phyloP scores from a whole-genome alignment of 2,113 vertebrate genomes.

The Hippoglossus stenolepis region DNA sequence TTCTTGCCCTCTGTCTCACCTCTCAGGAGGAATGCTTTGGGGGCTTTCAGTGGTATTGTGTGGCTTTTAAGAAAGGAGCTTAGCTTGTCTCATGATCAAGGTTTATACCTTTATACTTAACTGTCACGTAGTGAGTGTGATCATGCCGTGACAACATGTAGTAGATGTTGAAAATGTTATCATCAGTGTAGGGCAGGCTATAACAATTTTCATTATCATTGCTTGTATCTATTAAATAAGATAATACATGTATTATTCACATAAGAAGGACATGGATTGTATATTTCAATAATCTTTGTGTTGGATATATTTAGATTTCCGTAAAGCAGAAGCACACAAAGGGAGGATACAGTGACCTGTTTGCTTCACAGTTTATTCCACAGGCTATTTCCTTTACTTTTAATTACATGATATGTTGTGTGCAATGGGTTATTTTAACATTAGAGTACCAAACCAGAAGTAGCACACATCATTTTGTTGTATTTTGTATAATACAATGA shows the following conservation, averaged over 20 bases:
- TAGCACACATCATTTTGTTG: too few species aligned
- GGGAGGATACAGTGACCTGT: conserved; percentile 61
- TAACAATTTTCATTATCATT: neutral
- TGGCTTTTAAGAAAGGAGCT: conserved; percentile 30
- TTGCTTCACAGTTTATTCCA: conserved; percentile 3
- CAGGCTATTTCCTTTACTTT: conserved; percentile 37
- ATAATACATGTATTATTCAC: neutral
- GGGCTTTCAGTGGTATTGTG: conserved; percentile 21
- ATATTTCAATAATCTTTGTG: neutral
- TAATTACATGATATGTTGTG: too few species aligned
- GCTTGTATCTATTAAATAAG: neutral
- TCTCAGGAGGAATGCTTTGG: conserved; percentile 45
- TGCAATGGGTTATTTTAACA: too few species aligned
- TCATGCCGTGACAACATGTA: neutral
- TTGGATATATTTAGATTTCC: conserved; percentile 39
- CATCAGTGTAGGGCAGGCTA: too few species aligned
- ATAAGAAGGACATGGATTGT: neutral
- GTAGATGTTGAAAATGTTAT: neutral
- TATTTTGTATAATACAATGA: too few species aligned
- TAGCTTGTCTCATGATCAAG: conserved; percentile 32
- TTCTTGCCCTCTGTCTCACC: conserved; percentile 39
- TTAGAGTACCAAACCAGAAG: neutral
- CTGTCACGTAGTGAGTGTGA: conserved; percentile 5
- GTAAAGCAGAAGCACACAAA: conserved; percentile 55
- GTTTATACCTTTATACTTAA: conserved; percentile 9